Evolutionary conservation across 1,140 invertebrate genomes (phyloP).

Genomic region (Rhysida immarginata): DNA sequence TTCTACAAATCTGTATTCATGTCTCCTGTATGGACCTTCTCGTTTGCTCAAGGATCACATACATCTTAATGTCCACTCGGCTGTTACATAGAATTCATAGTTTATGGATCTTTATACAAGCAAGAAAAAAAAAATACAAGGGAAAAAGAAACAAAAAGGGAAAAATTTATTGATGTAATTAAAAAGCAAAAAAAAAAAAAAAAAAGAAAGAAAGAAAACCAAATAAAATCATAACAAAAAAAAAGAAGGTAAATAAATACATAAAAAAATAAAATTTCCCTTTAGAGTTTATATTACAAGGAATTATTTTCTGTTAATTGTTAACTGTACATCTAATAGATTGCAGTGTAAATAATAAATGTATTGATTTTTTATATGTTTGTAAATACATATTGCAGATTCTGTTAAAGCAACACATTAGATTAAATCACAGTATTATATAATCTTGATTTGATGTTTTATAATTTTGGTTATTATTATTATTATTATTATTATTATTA

Average conservation of each 20-base stretch:
- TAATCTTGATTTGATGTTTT: neutral
- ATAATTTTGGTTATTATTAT: too few relatives aligned
- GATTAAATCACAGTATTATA: slow-evolving; percentile 2
- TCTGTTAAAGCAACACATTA: neutral
- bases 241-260: neutral
- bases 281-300: neutral
- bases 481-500: too few relatives aligned
- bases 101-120: slow-evolving; percentile 3
- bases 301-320: neutral
- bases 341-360: neutral
- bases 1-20: neutral
- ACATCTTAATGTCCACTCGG: neutral
- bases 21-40: neutral
- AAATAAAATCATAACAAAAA: too few relatives aligned
- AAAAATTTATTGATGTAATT: too few relatives aligned
- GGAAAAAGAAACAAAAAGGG: too few relatives aligned
- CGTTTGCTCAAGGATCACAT: neutral
- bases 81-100: slow-evolving; percentile 1
- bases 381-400: neutral
- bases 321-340: too few relatives aligned
- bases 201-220: too few relatives aligned
- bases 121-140: neutral
- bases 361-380: too few relatives aligned
- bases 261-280: neutral
- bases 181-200: too few relatives aligned